Evolutionary conservation across 2,797 vertebrate genomes (phyloP).

Genomic region (Eospalax fontanierii): DNA sequence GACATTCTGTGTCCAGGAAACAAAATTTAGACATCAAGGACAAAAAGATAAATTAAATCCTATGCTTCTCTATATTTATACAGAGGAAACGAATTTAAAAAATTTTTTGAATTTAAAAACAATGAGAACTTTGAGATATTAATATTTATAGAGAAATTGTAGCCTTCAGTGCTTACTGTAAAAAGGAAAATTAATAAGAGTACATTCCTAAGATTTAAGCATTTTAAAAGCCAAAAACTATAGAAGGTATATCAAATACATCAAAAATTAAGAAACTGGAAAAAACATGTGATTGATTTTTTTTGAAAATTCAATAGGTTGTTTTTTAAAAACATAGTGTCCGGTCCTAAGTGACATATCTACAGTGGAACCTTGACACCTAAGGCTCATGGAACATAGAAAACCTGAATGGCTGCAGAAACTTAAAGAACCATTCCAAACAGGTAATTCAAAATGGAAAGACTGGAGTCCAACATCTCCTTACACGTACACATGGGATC

Average conservation of each 20-base stretch:
- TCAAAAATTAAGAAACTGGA: constrained; percentile 23
- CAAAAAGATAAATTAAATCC: not conserved
- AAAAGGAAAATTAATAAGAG: not conserved
- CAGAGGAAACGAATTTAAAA: not conserved
- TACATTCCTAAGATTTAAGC: not conserved
- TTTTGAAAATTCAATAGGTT: not conserved
- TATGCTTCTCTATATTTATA: not conserved
- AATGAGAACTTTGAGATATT: not conserved
- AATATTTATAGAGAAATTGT: not conserved
- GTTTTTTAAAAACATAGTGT: too few species aligned
- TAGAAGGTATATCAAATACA: constrained; percentile 16
- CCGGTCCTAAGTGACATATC: too few species aligned
- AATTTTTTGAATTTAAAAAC: not conserved
- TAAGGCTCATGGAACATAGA: too few species aligned
- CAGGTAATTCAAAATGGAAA: constrained; percentile 43
- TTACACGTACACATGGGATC: not conserved
- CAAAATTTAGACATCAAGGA: not conserved
- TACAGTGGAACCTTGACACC: too few species aligned
- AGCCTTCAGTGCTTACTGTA: not conserved
- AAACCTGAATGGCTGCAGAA: constrained; percentile 4
- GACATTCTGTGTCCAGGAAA: not conserved
- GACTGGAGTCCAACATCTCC: not conserved
- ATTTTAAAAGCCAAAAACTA: constrained; percentile 2
- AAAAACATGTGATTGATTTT: not conserved
- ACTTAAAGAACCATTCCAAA: constrained; percentile 9